These are phyloP conservation scores for pig (Sus scrofa) DNA, from an alignment of 2,113 vertebrate genomes.

Conservation along the genomic window T2T-Sscrofa CM000825.6:55623501-55624000, in stretches of 20 bases:
- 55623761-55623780: no score
- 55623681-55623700: no score
- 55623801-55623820: no score
- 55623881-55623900: conserved; percentile 54
- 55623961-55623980: conserved; percentile 51
- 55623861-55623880: neutral
- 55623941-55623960: conserved; percentile 52
- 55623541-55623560: neutral
- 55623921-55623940: neutral
- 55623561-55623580: neutral
- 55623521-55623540: neutral
- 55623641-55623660: no score
- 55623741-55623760: no score
- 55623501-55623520: neutral
- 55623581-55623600: neutral
- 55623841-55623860: neutral
- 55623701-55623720: no score
- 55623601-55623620: no score
- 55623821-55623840: neutral
- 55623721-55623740: no score
- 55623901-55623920: neutral
- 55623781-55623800: no score
- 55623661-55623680: no score
- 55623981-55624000: conserved; percentile 34
- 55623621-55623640: no score